phyloP scores from a whole-genome alignment of 2,113 vertebrate genomes.

The Erpornis zantholeuca region DNA sequence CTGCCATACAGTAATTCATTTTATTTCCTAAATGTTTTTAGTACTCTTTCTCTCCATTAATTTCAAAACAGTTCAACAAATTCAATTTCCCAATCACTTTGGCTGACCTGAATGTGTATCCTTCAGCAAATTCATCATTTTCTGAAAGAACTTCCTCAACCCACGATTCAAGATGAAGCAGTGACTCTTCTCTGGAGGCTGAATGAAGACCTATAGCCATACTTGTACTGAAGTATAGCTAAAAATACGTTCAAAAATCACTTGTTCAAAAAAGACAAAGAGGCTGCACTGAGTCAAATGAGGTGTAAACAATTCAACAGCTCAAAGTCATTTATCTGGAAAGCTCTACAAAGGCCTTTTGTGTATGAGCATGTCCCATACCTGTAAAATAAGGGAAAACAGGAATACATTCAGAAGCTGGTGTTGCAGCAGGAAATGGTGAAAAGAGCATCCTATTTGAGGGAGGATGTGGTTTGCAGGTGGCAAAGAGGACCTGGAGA shows the following conservation, averaged over 20 bases:
- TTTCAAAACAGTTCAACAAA: background rate
- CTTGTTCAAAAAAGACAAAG: background rate
- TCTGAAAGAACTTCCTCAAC: background rate
- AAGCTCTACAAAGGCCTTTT: background rate
- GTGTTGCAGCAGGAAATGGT: background rate
- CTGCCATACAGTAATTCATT: background rate
- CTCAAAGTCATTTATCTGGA: background rate
- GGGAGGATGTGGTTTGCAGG: constrained; percentile 19
- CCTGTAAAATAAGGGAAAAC: background rate
- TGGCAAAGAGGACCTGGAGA: constrained; percentile 3
- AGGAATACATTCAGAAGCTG: background rate
- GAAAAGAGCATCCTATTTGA: constrained; percentile 1
- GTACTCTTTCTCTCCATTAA: background rate
- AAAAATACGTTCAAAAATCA: background rate
- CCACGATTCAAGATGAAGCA: background rate
- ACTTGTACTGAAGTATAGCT: background rate
- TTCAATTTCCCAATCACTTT: background rate
- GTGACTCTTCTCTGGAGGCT: background rate
- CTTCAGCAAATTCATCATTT: background rate
- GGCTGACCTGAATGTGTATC: background rate
- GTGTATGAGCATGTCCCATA: background rate
- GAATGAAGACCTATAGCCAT: background rate
- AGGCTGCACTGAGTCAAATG: background rate
- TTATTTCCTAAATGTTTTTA: background rate
- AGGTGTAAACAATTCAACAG: background rate